Evolutionary conservation across 2,797 vertebrate genomes (phyloP).

Genomic region (Catostomus latipinnis): DNA sequence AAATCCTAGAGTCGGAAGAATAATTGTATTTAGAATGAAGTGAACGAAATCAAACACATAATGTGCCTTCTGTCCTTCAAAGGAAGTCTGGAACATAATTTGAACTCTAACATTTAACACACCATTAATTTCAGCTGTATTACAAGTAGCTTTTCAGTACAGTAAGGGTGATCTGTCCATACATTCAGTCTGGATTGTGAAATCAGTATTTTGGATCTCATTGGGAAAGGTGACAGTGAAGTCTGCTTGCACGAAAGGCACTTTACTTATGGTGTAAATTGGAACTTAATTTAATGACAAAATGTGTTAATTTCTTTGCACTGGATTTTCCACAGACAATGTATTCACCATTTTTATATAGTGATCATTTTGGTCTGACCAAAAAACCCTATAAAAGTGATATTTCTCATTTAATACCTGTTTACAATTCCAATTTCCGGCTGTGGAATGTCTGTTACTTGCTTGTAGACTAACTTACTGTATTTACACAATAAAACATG

Average conservation of each 20-base stretch:
- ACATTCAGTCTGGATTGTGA: slow-evolving; percentile 2
- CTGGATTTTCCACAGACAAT: slow-evolving; percentile 81
- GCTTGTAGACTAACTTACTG: slow-evolving; percentile 55
- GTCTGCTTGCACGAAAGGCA: too few species aligned
- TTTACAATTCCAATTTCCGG: slow-evolving; percentile 62
- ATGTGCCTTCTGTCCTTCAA: slow-evolving; percentile 26
- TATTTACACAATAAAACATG: slow-evolving; percentile 69
- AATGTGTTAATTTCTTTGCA: slow-evolving; percentile 77
- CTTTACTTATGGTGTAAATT: slow-evolving; percentile 86
- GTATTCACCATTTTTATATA: slow-evolving; percentile 78
- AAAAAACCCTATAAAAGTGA: slow-evolving; percentile 71
- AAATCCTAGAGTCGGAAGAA: slow-evolving; percentile 32
- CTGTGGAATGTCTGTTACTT: slow-evolving; percentile 74
- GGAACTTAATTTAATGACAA: slow-evolving; percentile 52
- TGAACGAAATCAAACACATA: slow-evolving; percentile 45
- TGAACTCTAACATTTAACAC: background rate
- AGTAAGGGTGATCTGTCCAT: slow-evolving; percentile 13
- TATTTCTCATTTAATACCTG: slow-evolving; percentile 62
- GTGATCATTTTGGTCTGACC: slow-evolving; percentile 77
- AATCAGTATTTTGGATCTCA: slow-evolving; percentile 50
- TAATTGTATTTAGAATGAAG: slow-evolving; percentile 32
- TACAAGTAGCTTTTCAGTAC: slow-evolving; percentile 7
- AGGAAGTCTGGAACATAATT: background rate
- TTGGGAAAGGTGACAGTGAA: background rate
- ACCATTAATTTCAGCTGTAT: background rate